Conservation (phyloP, 2,113 vertebrate species). For the Poicephalus gulielmi region DNA sequence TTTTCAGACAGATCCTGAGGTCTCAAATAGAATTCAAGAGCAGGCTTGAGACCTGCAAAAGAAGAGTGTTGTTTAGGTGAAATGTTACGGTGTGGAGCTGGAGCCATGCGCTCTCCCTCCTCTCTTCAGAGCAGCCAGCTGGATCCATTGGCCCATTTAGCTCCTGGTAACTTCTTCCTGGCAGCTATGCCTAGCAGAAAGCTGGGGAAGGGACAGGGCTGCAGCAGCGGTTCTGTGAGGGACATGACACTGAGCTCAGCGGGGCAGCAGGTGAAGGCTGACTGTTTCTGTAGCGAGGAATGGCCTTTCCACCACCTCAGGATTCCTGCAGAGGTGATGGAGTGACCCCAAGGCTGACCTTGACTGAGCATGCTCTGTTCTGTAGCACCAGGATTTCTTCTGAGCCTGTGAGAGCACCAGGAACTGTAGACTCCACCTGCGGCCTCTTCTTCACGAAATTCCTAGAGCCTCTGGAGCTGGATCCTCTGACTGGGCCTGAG, state of each 20-base stretch:
- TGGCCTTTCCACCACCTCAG: neutral
- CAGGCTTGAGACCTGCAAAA: neutral
- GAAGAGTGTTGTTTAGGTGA: neutral
- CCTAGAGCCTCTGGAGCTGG: neutral
- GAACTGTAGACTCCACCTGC: neutral
- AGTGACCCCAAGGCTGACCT: neutral
- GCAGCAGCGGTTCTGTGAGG: fast-evolving
- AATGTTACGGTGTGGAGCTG: neutral
- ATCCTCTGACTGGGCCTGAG: neutral
- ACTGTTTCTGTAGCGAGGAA: neutral
- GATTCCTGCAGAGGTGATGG: neutral
- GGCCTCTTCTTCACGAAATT: neutral
- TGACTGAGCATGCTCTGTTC: neutral
- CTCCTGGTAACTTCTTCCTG: fast-evolving
- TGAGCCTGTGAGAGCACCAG: neutral
- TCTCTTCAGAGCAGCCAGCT: neutral
- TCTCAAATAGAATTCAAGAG: fast-evolving
- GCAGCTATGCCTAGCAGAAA: neutral
- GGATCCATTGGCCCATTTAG: fast-evolving
- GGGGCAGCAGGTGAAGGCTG: neutral
- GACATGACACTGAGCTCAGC: fast-evolving
- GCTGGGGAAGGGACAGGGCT: neutral
- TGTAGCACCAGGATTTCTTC: neutral
- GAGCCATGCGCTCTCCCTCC: neutral
- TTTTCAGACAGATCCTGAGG: neutral